phyloP scores from a whole-genome alignment of 1,140 invertebrate genomes.

The Ceratosolen solmsi region DNA sequence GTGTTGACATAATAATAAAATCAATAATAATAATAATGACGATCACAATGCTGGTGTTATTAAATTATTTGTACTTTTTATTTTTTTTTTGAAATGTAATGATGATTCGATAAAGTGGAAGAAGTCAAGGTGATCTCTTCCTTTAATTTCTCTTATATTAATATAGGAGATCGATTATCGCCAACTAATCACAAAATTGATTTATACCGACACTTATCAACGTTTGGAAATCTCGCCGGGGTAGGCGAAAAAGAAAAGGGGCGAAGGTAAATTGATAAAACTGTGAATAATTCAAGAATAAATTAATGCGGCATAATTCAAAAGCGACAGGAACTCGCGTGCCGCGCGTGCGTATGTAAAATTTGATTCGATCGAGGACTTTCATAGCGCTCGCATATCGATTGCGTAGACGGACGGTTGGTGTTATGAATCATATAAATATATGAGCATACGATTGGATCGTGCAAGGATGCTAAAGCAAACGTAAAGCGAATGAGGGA shows the following conservation, averaged over 20 bases:
- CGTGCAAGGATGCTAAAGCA: constrained; percentile 39
- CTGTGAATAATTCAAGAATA: constrained; percentile 52
- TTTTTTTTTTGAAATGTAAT: too few species aligned
- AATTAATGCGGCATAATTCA: constrained; percentile 52
- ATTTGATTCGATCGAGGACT: constrained; percentile 46
- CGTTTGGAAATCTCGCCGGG: constrained; percentile 45
- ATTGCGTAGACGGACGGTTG: constrained; percentile 29
- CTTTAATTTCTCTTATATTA: constrained; percentile 18
- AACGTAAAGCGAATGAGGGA: constrained; percentile 36
- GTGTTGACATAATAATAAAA: too few species aligned
- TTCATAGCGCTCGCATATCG: constrained; percentile 36
- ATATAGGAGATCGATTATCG: constrained; percentile 45
- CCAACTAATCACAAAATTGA: constrained; percentile 52
- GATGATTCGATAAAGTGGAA: too few species aligned
- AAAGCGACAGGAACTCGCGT: constrained; percentile 47
- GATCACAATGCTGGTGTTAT: too few species aligned
- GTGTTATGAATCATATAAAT: constrained; percentile 45
- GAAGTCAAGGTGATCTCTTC: too few species aligned
- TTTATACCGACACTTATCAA: constrained; percentile 49
- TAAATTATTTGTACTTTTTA: too few species aligned
- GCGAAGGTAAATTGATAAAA: constrained; percentile 46
- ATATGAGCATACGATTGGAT: constrained; percentile 37
- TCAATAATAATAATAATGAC: too few species aligned
- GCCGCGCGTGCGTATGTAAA: constrained; percentile 42
- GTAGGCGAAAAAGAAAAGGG: constrained; percentile 23